Base-by-base conservation (phyloP, 2,888 invertebrate genomes). In the Sesamia inferens region DNA sequence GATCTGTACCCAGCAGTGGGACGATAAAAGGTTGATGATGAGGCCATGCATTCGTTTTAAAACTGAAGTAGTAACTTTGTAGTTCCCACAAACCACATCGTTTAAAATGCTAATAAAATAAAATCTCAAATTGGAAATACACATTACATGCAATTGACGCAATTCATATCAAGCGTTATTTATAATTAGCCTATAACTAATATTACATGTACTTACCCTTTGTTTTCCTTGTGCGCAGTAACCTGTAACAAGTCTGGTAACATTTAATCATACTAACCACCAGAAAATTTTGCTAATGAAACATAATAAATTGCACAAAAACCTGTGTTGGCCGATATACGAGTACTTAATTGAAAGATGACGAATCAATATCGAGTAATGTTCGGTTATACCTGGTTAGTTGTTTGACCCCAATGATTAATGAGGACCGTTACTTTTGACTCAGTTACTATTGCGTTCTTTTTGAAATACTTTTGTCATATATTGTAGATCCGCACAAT, bases 331-430 rank as follows among this genome's bases (percentile, higher is more conserved):
- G 74, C 85, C 80, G 82, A 78, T 81, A 85, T 84, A 44, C 44
- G 44, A 13, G 44, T 44, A 68, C 74, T 68, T 83, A 89, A 87
- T 88, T 85, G 84, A 81, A 87, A 87, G 89, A 93, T 94, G 94
- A 94, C 92, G 90, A 93, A 93, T 92, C 92, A 89, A 88, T 91
- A 90, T 89, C 89, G 87, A 88, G 91, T 92, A 92, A 92, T 92
- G 92, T 92, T 91, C 89, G 78, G 86, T 86, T 88, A 88, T 88
- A 91, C 89, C 88, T 90, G 90, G 89, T 90, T 89, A 89, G 89
- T 84, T 89, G 90, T 92, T 91, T 93, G 93, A 93, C 96, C 96
- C 90, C 93, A 91, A 95, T 96, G 94, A 95, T 95, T 95, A 96
- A 96, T 92, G 92, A 91, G 89, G 83, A 94, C 95, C 95, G 96